Evolutionary conservation across 2,888 invertebrate genomes (phyloP).

Genomic region (Lasioglossum malachurum): DNA sequence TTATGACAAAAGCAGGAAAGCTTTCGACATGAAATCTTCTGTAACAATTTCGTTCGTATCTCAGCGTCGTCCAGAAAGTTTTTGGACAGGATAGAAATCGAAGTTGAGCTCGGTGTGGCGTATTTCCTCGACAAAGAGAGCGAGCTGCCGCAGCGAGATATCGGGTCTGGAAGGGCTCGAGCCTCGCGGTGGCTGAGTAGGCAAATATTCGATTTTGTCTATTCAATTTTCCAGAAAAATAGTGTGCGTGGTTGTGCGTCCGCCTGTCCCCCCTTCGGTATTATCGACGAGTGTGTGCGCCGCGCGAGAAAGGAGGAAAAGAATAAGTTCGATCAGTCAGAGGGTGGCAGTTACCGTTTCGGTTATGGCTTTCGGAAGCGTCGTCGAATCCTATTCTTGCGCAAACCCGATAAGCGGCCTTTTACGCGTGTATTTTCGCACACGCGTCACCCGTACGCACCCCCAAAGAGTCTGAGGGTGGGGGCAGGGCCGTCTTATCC

Average conservation of each 20-base stretch:
- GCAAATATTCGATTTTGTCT: slow-evolving; percentile 81
- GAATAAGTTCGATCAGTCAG: slow-evolving; percentile 84
- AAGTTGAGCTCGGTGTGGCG: background rate
- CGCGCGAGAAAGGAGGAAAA: slow-evolving; percentile 71
- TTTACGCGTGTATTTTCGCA: slow-evolving; percentile 79
- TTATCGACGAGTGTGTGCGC: slow-evolving; percentile 71
- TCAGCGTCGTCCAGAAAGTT: accelerated
- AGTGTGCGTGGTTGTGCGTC: slow-evolving; percentile 57
- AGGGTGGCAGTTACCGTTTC: slow-evolving; percentile 85
- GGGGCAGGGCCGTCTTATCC: slow-evolving; percentile 40
- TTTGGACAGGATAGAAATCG: background rate
- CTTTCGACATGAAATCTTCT: background rate
- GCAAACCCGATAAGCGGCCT: slow-evolving; percentile 84
- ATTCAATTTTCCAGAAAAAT: slow-evolving; percentile 84
- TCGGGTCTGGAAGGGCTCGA: background rate
- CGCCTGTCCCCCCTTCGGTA: slow-evolving; percentile 52
- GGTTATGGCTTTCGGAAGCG: slow-evolving; percentile 85
- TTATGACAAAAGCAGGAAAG: background rate
- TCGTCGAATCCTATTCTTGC: slow-evolving; percentile 85
- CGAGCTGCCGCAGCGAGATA: background rate
- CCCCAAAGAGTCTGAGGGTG: background rate
- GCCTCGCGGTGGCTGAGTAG: slow-evolving; percentile 55
- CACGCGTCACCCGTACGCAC: slow-evolving; percentile 66
- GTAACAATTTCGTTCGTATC: background rate
- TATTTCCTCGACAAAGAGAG: background rate